Evolutionary conservation across 1,140 invertebrate species (phyloP).

Genomic region (Drosophila pruinosa): DNA sequence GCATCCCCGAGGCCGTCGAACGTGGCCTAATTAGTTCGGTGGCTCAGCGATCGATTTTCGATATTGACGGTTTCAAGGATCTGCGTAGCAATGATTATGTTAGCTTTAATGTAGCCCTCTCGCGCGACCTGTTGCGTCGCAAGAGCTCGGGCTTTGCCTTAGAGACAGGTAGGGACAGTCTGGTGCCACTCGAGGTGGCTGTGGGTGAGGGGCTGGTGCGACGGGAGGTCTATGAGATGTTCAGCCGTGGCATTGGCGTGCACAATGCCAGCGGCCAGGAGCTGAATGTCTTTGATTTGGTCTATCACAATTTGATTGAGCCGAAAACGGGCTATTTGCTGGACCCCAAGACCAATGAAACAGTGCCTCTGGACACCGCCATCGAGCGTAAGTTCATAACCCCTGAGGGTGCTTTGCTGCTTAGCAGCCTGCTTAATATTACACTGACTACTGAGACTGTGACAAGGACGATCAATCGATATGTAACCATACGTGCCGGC

Average conservation of each 20-base stretch:
- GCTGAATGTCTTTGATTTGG: constrained; percentile 92
- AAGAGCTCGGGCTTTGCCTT: constrained; percentile 89
- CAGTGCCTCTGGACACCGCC: constrained; percentile 92
- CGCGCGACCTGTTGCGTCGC: constrained; percentile 90
- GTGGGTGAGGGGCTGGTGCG: constrained; percentile 87
- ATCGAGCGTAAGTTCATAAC: constrained; percentile 93
- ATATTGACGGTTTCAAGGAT: constrained; percentile 95
- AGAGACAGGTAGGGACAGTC: constrained; percentile 89
- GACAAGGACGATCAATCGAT: constrained; percentile 91
- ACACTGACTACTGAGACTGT: constrained; percentile 93
- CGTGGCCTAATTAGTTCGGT: constrained; percentile 94
- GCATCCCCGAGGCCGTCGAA: constrained; percentile 92
- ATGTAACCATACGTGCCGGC: constrained; percentile 87
- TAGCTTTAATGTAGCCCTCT: constrained; percentile 93
- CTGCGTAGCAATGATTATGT: constrained; percentile 91
- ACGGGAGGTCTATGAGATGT: constrained; percentile 92
- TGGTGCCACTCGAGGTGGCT: constrained; percentile 88
- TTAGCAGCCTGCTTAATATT: constrained; percentile 92
- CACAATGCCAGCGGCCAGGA: constrained; percentile 87
- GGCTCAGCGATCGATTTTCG: constrained; percentile 93
- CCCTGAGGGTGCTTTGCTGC: constrained; percentile 91
- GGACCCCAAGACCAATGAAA: constrained; percentile 89
- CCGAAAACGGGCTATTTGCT: constrained; percentile 93
- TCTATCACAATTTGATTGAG: constrained; percentile 92
- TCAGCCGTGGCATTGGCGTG: constrained; percentile 91